Conservation (phyloP, 2,113 vertebrate genomes). For the Halcyon senegalensis region DNA sequence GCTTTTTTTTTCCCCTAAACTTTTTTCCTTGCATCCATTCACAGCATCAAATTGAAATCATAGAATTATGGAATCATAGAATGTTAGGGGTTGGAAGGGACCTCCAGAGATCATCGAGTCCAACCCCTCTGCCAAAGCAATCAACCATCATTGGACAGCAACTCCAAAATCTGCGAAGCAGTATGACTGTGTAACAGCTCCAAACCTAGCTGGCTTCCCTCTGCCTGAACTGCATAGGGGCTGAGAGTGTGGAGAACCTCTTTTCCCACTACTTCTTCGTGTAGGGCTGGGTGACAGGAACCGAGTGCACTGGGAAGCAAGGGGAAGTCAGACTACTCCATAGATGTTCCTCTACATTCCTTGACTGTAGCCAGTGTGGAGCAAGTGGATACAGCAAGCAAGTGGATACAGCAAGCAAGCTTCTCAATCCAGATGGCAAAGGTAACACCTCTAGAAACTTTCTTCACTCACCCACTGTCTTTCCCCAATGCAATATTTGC, state of each 20-base stretch:
- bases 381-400: not conserved
- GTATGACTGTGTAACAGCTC: fast-evolving
- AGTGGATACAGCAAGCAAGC: not conserved
- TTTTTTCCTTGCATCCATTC: not conserved
- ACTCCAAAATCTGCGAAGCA: not conserved
- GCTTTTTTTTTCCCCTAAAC: not conserved
- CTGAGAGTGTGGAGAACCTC: not conserved
- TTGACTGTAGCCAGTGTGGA: not conserved
- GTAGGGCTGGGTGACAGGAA: not conserved
- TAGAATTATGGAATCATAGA: no score
- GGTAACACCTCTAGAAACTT: not conserved
- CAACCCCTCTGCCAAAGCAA: no score
- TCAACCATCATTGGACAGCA: not conserved
- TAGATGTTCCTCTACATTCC: fast-evolving
- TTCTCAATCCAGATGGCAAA: not conserved
- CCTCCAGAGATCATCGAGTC: no score
- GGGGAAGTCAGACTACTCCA: not conserved
- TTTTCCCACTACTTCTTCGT: not conserved
- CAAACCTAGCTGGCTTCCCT: not conserved
- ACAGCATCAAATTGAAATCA: not conserved
- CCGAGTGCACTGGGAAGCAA: fast-evolving
- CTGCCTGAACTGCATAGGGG: fast-evolving
- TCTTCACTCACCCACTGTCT: not conserved
- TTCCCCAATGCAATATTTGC: not conserved
- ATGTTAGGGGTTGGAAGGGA: no score